Evolutionary conservation across 2,113 vertebrate species (phyloP).

Genomic region (Clarias magur): DNA sequence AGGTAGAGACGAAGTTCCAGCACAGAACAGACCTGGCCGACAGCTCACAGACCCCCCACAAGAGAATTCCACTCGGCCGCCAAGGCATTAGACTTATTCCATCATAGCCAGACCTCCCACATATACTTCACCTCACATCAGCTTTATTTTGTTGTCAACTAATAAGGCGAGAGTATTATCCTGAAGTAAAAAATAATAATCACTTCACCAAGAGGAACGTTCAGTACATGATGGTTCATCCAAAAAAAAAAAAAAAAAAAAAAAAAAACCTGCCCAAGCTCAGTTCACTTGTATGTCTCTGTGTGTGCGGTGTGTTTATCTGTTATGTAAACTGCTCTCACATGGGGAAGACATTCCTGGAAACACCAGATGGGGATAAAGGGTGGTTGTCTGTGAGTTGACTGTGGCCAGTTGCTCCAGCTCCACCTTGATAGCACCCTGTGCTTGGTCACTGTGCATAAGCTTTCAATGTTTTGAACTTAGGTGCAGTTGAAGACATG

Average conservation of each 20-base stretch:
- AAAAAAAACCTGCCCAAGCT: background rate
- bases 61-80: slow-evolving; percentile 4
- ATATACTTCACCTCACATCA: background rate
- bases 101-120: slow-evolving; percentile 22
- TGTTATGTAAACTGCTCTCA: slow-evolving; percentile 51
- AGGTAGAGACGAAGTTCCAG: background rate
- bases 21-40: slow-evolving; percentile 10
- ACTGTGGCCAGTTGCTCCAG: background rate
- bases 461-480: background rate
- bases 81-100: slow-evolving; percentile 21
- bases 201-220: background rate
- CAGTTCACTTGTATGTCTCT: background rate
- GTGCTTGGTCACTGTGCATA: background rate
- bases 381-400: background rate
- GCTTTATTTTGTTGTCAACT: slow-evolving; percentile 26
- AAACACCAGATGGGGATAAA: slow-evolving; percentile 53
- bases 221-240: slow-evolving; percentile 6
- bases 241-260: slow-evolving; percentile 12
- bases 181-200: slow-evolving; percentile 8
- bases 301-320: slow-evolving; percentile 50
- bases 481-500: background rate
- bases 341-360: slow-evolving; percentile 48
- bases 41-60: slow-evolving; percentile 8
- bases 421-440: slow-evolving; percentile 18
- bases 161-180: slow-evolving; percentile 37